Base-by-base conservation (phyloP, 2,888 invertebrate species). In the Ormyrus nitidulus region DNA sequence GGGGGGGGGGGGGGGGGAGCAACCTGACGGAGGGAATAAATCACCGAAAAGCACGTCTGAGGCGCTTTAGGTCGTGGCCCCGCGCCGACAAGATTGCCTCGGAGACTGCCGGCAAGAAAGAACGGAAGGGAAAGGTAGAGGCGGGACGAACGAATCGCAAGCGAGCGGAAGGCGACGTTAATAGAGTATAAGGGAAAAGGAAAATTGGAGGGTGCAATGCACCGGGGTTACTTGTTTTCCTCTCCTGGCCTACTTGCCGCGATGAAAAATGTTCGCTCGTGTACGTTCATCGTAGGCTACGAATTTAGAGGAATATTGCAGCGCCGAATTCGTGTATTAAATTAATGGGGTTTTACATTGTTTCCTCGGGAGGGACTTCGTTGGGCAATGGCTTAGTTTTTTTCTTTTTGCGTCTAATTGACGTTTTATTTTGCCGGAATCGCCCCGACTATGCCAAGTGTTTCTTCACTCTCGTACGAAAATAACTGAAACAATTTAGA, bases 221-320 rank as follows among this genome's bases (percentile, higher is more conserved):
- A 59, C 56, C 13, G 49, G 49, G 54, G 6, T 6, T 54, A 7
- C 34, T 34, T 34, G 34, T 34, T 34, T 34, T 34, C 7, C n/a
- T 65, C 11, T 19, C 11, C 9, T 49, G 59, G 8, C 51, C 59
- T 34, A 61, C 19, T 71, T 70, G 51, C 13, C n/a, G 11, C 48
- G 68, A n/a, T 68, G 68, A 75, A 75, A 75, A 68, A 75, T 61
- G 68, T 75, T n/a, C 48, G 4, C 34, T 44, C 7, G 11, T 13
- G 46, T 19, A 54, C 11, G 48, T 65, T 73, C 65, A 13, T 64
- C 46, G 44, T 62, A 13, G 59, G 49, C 9, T 59, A 8, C 8
- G 19, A 34, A 34, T 61, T 9, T 9, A 2, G 61, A 10, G 61
- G n/a, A 59, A 34, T 34, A 34, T 34, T 34, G 34, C 34, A 4